phyloP scores from a whole-genome alignment of 1,140 invertebrate genomes.

The Aplysia californica region DNA sequence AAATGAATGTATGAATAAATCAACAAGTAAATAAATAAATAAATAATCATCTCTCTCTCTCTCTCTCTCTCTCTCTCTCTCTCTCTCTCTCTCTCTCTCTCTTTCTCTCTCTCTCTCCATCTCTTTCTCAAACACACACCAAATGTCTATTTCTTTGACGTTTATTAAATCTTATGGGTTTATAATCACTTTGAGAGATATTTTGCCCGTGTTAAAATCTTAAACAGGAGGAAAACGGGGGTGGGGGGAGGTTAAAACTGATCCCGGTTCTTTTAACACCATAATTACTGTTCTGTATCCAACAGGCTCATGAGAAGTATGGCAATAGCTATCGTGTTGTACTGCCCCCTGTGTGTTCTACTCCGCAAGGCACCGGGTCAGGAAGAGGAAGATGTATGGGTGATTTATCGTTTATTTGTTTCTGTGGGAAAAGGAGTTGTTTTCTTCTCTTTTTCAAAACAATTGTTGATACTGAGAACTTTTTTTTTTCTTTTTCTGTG shows the following conservation, averaged over 20 bases:
- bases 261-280: not conserved
- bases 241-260: not conserved
- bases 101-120: too few relatives aligned
- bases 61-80: too few relatives aligned
- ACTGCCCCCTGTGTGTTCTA: slow-evolving; percentile 90
- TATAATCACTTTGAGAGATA: not conserved
- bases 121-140: not conserved
- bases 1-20: too few relatives aligned
- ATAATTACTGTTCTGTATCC: not conserved
- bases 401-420: too few relatives aligned
- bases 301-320: slow-evolving; percentile 90
- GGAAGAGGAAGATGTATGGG: slow-evolving; percentile 87
- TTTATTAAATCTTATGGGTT: not conserved
- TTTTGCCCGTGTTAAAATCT: not conserved
- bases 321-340: slow-evolving; percentile 92
- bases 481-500: too few relatives aligned
- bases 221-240: not conserved
- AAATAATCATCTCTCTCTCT: too few relatives aligned
- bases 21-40: too few relatives aligned
- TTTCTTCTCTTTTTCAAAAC: too few relatives aligned
- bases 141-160: not conserved
- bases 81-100: too few relatives aligned
- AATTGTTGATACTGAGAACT: too few relatives aligned
- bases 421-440: too few relatives aligned
- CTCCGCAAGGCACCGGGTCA: slow-evolving; percentile 87